Evolutionary conservation across 2,113 vertebrate genomes (phyloP).

Genomic region (Hystrix cristata): DNA sequence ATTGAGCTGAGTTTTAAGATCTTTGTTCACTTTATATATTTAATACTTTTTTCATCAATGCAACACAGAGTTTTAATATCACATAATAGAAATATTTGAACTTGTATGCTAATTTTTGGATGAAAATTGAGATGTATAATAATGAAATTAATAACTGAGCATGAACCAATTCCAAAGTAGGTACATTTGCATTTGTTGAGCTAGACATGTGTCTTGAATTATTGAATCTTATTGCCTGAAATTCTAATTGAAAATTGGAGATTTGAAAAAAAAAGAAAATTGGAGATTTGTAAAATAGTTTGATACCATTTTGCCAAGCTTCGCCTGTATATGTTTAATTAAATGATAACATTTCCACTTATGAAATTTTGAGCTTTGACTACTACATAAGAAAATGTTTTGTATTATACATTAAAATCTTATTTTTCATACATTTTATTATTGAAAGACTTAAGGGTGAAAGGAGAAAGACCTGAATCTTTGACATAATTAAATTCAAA

Average conservation of each 20-base stretch:
- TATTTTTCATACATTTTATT: neutral
- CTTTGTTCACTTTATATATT: conserved; percentile 34
- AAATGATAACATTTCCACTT: neutral
- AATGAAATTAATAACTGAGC: neutral
- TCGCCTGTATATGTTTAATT: conserved; percentile 8
- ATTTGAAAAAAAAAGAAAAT: conserved; percentile 34
- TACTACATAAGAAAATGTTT: neutral
- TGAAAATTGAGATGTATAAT: conserved; percentile 11
- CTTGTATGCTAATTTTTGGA: conserved; percentile 31
- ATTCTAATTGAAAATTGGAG: neutral
- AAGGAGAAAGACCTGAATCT: neutral
- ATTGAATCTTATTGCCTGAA: neutral
- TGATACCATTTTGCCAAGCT: neutral
- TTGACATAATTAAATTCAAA: neutral
- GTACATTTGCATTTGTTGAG: neutral
- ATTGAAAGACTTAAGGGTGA: neutral
- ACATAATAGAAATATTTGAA: conserved; percentile 10
- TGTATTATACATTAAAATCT: neutral
- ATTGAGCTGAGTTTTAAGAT: conserved; percentile 10
- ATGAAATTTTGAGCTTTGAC: neutral
- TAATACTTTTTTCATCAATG: neutral
- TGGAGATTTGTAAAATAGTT: neutral
- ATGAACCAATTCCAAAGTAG: neutral
- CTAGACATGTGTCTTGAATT: neutral
- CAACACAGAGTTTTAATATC: neutral